Evolutionary conservation across 1,140 invertebrate species (phyloP).

Genomic region (Papilio helenus): DNA sequence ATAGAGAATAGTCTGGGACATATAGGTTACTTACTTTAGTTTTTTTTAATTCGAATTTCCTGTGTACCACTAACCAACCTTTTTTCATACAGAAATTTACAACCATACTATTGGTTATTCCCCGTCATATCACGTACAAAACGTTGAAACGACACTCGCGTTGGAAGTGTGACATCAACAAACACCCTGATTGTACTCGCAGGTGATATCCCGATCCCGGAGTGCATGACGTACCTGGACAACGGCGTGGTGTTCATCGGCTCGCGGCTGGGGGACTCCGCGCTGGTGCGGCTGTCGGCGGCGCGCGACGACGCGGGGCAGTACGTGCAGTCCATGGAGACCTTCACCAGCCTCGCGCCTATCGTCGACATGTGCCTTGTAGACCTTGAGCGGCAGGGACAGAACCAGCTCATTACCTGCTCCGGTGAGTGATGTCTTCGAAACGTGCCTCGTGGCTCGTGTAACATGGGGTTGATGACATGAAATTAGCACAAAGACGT

Average conservation of each 20-base stretch:
- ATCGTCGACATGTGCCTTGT: conserved; percentile 99
- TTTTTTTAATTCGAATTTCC: too few relatives aligned
- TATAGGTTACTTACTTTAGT: too few relatives aligned
- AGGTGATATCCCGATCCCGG: conserved; percentile 97
- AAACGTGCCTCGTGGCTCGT: too few relatives aligned
- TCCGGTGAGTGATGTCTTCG: conserved; percentile 86
- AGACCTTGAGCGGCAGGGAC: conserved; percentile 97
- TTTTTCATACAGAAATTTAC: too few relatives aligned
- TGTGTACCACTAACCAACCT: too few relatives aligned
- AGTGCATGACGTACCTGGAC: conserved; percentile 99
- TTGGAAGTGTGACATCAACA: too few relatives aligned
- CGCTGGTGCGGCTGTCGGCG: conserved; percentile 95
- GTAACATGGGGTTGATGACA: too few relatives aligned
- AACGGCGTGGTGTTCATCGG: conserved; percentile 99
- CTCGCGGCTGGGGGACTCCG: conserved; percentile 97
- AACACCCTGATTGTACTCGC: conserved; percentile 38
- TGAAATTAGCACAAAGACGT: too few relatives aligned
- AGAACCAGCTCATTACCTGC: conserved; percentile 98
- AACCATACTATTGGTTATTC: too few relatives aligned
- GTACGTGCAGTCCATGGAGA: conserved; percentile 97
- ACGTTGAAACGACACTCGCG: too few relatives aligned
- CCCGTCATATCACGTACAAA: too few relatives aligned
- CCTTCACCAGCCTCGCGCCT: conserved; percentile 98
- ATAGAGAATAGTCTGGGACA: too few relatives aligned
- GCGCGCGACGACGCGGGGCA: conserved; percentile 93